Evolutionary conservation across 2,113 vertebrate species (phyloP).

Genomic region (Phylloscopus trochilus): DNA sequence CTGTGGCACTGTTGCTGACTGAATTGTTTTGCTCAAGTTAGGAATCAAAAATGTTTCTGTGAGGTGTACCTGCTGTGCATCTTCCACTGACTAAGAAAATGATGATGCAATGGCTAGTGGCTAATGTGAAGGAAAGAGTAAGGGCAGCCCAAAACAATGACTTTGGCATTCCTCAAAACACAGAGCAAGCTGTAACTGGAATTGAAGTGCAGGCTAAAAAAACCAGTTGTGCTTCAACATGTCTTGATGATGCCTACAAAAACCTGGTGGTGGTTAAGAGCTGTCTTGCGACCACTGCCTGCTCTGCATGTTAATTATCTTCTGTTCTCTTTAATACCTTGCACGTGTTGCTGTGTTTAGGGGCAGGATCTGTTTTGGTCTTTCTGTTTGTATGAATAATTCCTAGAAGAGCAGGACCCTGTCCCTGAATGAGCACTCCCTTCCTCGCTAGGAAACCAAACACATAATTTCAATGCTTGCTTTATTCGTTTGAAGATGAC

Average conservation of each 20-base stretch:
- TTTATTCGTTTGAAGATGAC: not conserved
- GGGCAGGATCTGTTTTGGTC: not conserved
- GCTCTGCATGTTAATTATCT: not conserved
- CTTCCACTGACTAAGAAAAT: not conserved
- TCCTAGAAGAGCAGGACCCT: not conserved
- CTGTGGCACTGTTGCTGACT: not conserved
- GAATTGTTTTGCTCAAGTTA: not conserved
- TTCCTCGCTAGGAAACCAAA: not conserved
- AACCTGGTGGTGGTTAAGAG: not conserved
- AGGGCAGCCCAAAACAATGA: not conserved
- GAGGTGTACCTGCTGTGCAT: not conserved
- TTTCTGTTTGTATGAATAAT: not conserved
- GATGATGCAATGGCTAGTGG: not conserved
- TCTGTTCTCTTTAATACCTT: not conserved
- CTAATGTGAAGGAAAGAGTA: not conserved
- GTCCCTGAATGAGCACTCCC: not conserved
- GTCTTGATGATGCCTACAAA: constrained; percentile 4
- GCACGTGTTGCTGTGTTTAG: not conserved
- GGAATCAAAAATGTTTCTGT: not conserved
- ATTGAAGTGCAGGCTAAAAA: not conserved
- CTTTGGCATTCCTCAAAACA: not conserved
- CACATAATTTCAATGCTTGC: not conserved
- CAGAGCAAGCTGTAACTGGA: constrained; percentile 30
- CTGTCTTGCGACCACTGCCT: not conserved
- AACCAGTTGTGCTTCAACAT: not conserved